Percentiles rank a stretch among this genome's conserved stretches.
These are phyloP conservation scores for Idaea straminata DNA, from an alignment of 2,888 invertebrate species.

Conservation along the genomic window DNA sequence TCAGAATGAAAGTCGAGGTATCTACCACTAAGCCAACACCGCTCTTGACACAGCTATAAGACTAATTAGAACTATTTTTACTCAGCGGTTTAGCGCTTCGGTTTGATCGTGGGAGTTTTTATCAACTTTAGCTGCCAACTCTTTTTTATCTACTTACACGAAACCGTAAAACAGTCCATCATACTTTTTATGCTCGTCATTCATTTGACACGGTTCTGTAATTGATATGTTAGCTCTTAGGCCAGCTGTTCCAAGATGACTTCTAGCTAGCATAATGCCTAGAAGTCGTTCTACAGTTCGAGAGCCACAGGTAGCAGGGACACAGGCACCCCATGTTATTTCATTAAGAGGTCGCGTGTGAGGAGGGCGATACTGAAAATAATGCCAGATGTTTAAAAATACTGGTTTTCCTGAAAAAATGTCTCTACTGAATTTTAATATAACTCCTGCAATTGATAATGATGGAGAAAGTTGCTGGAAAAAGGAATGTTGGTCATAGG, in stretches of 20 bases:
- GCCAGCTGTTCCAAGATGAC: constrained; percentile 63
- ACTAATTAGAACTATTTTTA: too few species aligned
- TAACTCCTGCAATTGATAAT: too few species aligned
- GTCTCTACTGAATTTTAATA: background rate
- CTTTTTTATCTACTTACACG: constrained; percentile 42
- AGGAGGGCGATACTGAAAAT: constrained; percentile 47
- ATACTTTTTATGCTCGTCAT: constrained; percentile 36
- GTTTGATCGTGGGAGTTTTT: too few species aligned
- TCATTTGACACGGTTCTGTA: constrained; percentile 53
- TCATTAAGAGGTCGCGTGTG: constrained; percentile 57
- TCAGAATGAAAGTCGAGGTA: too few species aligned
- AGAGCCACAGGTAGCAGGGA: constrained; percentile 68
- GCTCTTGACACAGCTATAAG: too few species aligned
- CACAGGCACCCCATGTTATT: constrained; percentile 79
- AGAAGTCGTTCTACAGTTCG: constrained; percentile 54
- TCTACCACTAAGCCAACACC: too few species aligned
- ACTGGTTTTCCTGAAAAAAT: background rate
- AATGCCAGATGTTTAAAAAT: background rate
- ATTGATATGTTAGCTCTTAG: constrained; percentile 52
- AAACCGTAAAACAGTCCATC: constrained; percentile 56
- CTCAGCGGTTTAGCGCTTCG: too few species aligned
- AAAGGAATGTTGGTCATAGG: too few species aligned
- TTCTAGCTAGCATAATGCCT: constrained; percentile 54
- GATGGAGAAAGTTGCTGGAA: too few species aligned
- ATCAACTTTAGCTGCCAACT: background rate